Evolutionary conservation across 2,797 vertebrate genomes (phyloP).

Genomic region (Melopsittacus undulatus): DNA sequence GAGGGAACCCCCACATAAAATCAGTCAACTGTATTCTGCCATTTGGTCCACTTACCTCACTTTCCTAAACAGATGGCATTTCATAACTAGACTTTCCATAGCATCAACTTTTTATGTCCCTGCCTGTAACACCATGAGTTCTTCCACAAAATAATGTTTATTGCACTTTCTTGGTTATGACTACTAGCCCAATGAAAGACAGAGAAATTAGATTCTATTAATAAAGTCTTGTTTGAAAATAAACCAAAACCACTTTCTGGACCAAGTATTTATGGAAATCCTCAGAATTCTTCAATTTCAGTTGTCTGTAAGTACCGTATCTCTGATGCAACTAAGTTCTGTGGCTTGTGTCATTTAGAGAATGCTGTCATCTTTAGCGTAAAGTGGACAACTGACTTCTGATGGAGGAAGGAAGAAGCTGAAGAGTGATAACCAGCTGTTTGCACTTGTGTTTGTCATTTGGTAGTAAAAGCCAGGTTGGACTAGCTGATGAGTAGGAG

Average conservation of each 20-base stretch:
- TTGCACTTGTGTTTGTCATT: background rate
- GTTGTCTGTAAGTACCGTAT: rapidly evolving
- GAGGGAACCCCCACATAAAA: rapidly evolving
- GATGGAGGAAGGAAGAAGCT: background rate
- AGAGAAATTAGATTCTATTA: background rate
- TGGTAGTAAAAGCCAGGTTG: background rate
- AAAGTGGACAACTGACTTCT: background rate
- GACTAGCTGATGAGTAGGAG: background rate
- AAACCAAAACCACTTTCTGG: background rate
- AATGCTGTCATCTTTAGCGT: background rate
- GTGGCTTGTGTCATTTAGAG: background rate
- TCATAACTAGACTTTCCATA: background rate
- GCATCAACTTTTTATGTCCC: background rate
- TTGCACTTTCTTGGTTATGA: background rate
- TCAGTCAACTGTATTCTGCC: background rate
- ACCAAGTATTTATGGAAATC: background rate
- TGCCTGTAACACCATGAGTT: background rate
- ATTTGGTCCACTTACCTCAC: background rate
- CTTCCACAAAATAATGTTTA: background rate
- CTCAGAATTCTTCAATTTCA: background rate
- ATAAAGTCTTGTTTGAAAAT: background rate
- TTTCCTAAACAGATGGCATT: background rate
- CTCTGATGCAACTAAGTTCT: background rate
- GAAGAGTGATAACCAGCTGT: background rate
- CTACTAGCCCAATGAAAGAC: background rate